Evolutionary conservation across 2,888 invertebrate species (phyloP).

Genomic region (Polymixis lichenea): DNA sequence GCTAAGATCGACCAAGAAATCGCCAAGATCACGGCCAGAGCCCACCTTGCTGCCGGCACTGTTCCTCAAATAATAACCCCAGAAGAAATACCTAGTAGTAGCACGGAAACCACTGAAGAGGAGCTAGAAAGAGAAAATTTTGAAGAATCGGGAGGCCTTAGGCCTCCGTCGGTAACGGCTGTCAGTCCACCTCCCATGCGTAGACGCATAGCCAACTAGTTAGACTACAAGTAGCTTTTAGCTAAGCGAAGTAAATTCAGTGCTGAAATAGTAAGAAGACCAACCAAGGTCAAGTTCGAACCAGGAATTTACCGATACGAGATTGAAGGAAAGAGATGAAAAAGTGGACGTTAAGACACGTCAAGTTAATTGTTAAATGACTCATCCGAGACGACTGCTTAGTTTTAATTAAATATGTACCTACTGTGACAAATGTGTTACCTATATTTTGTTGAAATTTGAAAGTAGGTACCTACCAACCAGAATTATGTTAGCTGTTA

Average conservation of each 20-base stretch:
- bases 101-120: conserved; percentile 54
- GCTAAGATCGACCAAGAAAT: conserved; percentile 84
- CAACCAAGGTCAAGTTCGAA: neutral
- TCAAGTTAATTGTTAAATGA: conserved; percentile 39
- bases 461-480: conserved; percentile 19
- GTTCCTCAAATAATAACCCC: conserved; percentile 74
- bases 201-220: conserved; percentile 72
- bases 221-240: conserved; percentile 51
- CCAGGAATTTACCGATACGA: conserved; percentile 32
- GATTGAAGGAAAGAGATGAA: conserved; percentile 30
- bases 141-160: conserved; percentile 63
- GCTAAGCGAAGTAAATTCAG: conserved; percentile 49
- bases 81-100: conserved; percentile 53
- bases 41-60: conserved; percentile 57
- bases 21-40: conserved; percentile 81
- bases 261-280: conserved; percentile 12
- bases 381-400: conserved; percentile 45
- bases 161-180: conserved; percentile 74
- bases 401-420: conserved; percentile 42
- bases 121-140: conserved; percentile 29
- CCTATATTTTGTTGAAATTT: conserved; percentile 36
- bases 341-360: conserved; percentile 34
- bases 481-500: conserved; percentile 32
- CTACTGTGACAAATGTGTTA: conserved; percentile 32
- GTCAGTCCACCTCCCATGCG: conserved; percentile 82